Percentiles rank a stretch among this genome's conserved stretches.
Evolutionary conservation across 2,113 vertebrate genomes (phyloP).

Genomic region (Otolemur garnettii): DNA sequence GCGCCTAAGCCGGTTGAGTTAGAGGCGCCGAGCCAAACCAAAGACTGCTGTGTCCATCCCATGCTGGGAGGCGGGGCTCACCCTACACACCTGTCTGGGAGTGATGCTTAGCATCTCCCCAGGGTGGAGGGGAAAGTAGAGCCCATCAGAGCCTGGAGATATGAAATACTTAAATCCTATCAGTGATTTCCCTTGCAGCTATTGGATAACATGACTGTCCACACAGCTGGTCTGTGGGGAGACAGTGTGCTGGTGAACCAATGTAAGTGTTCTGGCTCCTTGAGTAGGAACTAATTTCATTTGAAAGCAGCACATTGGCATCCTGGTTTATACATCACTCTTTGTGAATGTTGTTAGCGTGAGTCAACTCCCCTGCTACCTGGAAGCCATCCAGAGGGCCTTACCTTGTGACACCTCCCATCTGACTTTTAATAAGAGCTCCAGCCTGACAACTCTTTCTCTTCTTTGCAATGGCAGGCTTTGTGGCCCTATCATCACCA

Average conservation of each 20-base stretch:
- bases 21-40: too few species aligned
- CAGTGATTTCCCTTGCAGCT: too few species aligned
- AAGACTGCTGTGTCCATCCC: neutral
- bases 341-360: neutral
- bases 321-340: neutral
- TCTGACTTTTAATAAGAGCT: neutral
- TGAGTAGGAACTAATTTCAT: neutral
- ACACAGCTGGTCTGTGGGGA: neutral
- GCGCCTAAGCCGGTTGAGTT: too few species aligned
- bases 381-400: neutral
- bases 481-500: neutral
- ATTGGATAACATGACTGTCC: neutral
- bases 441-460: neutral
- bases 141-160: neutral
- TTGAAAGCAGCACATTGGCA: neutral
- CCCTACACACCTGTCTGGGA: neutral
- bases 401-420: neutral
- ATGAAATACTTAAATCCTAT: neutral
- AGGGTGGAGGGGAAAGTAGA: neutral
- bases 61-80: neutral
- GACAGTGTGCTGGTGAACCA: neutral
- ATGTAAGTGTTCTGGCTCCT: neutral
- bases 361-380: neutral
- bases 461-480: neutral
- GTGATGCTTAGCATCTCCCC: neutral